Evolutionary conservation across 2,797 vertebrate genomes (phyloP).

Genomic region (Cossypha caffra): DNA sequence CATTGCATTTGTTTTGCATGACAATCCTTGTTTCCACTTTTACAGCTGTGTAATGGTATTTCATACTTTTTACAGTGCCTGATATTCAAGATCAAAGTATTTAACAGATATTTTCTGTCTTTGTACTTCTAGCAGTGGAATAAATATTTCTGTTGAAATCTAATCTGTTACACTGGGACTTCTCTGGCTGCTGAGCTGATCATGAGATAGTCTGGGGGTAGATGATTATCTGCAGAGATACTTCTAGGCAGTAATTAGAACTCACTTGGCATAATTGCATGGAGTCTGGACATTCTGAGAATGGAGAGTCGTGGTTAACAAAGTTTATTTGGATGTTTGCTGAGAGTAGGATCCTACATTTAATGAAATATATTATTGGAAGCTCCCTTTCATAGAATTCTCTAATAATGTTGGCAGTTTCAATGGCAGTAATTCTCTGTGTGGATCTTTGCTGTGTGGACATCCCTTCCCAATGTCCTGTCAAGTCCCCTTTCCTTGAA

Average conservation of each 20-base stretch:
- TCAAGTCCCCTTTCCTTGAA: not conserved
- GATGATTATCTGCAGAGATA: not conserved
- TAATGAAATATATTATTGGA: not conserved
- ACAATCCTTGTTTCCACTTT: not conserved
- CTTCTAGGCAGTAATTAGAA: conserved; percentile 3
- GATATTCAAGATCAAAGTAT: not conserved
- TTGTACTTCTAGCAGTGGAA: not conserved
- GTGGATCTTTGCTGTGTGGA: not conserved
- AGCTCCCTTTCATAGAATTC: not conserved
- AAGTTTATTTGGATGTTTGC: not conserved
- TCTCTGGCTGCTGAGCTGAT: not conserved
- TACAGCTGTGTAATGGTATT: conserved; percentile 6
- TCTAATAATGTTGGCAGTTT: not conserved
- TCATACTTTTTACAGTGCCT: not conserved
- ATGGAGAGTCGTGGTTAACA: not conserved
- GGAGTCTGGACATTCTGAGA: not conserved
- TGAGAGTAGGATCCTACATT: not conserved
- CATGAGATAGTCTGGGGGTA: not conserved
- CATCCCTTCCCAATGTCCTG: not conserved
- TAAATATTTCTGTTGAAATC: conserved; percentile 8
- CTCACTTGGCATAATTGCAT: not conserved
- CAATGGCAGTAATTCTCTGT: not conserved
- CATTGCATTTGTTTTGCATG: not conserved
- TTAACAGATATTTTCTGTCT: conserved; percentile 13
- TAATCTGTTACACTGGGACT: not conserved